Evolutionary conservation across 35 echinoderm and acorn worm genomes (phyloP).

Genomic region (Apostichopus japonicus): DNA sequence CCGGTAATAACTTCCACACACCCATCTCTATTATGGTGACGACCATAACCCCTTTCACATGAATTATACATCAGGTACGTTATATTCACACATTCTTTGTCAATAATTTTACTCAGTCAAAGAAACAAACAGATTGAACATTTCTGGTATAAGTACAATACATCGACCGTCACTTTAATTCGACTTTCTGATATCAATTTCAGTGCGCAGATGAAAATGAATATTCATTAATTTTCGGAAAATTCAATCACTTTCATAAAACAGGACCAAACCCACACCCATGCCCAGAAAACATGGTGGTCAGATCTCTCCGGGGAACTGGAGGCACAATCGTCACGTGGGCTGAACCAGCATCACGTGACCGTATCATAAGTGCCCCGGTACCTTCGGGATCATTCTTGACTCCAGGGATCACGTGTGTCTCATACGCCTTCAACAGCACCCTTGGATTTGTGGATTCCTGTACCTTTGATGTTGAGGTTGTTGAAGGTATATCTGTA

Average conservation of each 20-base stretch:
- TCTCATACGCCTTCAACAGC: conserved; percentile 18
- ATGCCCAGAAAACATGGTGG: conserved; percentile 20
- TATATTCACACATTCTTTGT: too few species aligned
- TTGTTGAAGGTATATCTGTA: conserved; percentile 22
- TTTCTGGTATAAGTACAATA: too few species aligned
- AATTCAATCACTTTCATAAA: neutral
- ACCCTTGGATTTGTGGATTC: neutral
- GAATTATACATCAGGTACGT: too few species aligned
- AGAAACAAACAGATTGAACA: too few species aligned
- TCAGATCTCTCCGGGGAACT: conserved; percentile 16
- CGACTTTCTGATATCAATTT: too few species aligned
- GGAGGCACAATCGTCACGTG: conserved; percentile 51
- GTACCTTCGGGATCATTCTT: conserved; percentile 13
- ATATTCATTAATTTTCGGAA: too few species aligned
- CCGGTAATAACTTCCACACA: too few species aligned
- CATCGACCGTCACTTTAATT: too few species aligned
- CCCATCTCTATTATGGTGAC: too few species aligned
- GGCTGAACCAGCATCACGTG: conserved; percentile 8
- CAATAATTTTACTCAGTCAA: too few species aligned
- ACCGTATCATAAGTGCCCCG: neutral
- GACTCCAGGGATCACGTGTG: conserved; percentile 2
- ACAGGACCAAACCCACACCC: conserved; percentile 42
- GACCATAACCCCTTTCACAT: too few species aligned
- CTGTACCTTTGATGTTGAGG: conserved; percentile 11
- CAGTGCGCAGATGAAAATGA: too few species aligned